Evolutionary conservation across 2,888 invertebrate species (phyloP).

Genomic region (Ochropleura leucogaster): DNA sequence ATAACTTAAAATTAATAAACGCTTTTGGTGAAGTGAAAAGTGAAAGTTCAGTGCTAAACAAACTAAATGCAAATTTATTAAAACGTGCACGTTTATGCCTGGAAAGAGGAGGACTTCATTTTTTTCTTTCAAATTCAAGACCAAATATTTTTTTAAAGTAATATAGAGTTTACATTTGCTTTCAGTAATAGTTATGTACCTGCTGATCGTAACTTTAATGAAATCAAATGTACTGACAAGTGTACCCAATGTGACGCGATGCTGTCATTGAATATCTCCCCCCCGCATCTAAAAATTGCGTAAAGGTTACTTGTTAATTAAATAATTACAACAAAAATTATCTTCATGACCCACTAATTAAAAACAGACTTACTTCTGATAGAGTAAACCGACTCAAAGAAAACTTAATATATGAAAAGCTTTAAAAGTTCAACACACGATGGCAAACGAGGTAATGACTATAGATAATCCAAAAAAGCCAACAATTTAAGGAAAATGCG

Average conservation of each 20-base stretch:
- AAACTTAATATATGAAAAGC: constrained; percentile 36
- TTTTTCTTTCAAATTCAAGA: constrained; percentile 37
- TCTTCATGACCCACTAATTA: constrained; percentile 32
- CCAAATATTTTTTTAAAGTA: constrained; percentile 28
- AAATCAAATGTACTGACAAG: constrained; percentile 41
- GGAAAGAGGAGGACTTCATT: background rate
- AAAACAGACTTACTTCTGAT: constrained; percentile 38
- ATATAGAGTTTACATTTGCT: constrained; percentile 42
- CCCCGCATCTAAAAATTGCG: constrained; percentile 36
- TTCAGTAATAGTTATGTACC: constrained; percentile 31
- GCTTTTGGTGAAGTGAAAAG: background rate
- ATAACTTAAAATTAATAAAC: background rate
- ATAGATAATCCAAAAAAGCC: constrained; percentile 27
- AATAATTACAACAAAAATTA: constrained; percentile 30
- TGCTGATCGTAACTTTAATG: constrained; percentile 30
- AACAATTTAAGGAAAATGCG: constrained; percentile 40
- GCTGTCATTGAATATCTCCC: constrained; percentile 31
- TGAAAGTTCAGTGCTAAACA: background rate
- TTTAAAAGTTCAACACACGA: constrained; percentile 28
- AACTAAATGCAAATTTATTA: background rate
- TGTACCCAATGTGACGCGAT: constrained; percentile 45
- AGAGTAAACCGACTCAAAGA: constrained; percentile 33
- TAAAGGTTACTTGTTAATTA: constrained; percentile 41
- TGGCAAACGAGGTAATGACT: constrained; percentile 38
- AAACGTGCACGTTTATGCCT: constrained; percentile 3